Conservation (phyloP, 2,797 vertebrate species). For the Poecilia gillii region DNA sequence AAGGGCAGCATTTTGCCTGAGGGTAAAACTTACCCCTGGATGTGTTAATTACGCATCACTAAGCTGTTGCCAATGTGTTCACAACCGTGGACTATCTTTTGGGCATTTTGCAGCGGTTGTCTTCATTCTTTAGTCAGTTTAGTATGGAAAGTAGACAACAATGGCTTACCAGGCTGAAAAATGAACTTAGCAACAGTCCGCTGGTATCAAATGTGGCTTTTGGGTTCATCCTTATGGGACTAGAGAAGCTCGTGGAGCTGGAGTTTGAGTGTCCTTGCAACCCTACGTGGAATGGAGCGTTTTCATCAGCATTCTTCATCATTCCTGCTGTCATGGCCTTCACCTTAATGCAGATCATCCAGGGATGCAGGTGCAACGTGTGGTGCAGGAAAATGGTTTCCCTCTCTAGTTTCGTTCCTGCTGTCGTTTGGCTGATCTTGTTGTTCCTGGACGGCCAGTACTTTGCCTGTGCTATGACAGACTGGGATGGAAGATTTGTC, state of each 20-base stretch:
- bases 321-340: slow-evolving; percentile 83
- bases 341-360: slow-evolving; percentile 82
- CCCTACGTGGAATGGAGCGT: slow-evolving; percentile 79
- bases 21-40: slow-evolving; percentile 78
- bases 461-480: slow-evolving; percentile 83
- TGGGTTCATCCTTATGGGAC: slow-evolving; percentile 82
- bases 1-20: slow-evolving; percentile 77
- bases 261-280: slow-evolving; percentile 84
- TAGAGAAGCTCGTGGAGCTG: slow-evolving; percentile 83
- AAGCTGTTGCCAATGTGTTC: slow-evolving; percentile 81
- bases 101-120: slow-evolving; percentile 71
- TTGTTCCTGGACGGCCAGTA: slow-evolving; percentile 83
- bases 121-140: slow-evolving; percentile 73
- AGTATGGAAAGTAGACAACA: slow-evolving; percentile 84
- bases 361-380: slow-evolving; percentile 78
- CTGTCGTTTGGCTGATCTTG: slow-evolving; percentile 81
- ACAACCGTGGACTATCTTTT: slow-evolving; percentile 74
- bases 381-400: slow-evolving; percentile 75
- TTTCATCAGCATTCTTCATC: slow-evolving; percentile 83
- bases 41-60: slow-evolving; percentile 80
- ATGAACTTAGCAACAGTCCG: slow-evolving; percentile 84
- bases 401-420: slow-evolving; percentile 78
- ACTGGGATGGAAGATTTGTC: slow-evolving; percentile 82
- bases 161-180: slow-evolving; percentile 84
- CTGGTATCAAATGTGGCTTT: slow-evolving; percentile 83